These are phyloP conservation scores for Apteryx owenii DNA, from an alignment of 2,113 vertebrate genomes.

Conservation along the genomic window DNA sequence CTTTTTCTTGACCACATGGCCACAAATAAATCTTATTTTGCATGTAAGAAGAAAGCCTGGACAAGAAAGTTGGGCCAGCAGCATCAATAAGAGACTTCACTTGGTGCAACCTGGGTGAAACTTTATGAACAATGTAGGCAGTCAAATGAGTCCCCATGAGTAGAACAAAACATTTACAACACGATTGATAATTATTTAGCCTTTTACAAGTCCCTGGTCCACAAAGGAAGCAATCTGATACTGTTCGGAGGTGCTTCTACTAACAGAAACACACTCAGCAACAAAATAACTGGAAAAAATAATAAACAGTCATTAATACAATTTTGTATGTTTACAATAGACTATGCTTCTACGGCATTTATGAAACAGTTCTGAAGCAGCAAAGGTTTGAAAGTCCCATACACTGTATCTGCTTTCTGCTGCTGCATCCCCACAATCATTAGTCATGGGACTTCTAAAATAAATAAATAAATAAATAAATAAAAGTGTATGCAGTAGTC, in stretches of 20 bases:
- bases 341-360: neutral
- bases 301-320: slow-evolving; percentile 15
- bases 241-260: neutral
- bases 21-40: neutral
- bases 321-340: neutral
- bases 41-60: neutral
- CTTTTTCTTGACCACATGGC: neutral
- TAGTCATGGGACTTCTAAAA: neutral
- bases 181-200: neutral
- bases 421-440: neutral
- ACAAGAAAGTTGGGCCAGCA: neutral
- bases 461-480: neutral
- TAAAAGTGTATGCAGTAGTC: neutral
- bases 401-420: neutral
- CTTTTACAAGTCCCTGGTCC: neutral
- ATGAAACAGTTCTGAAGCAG: neutral
- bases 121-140: neutral
- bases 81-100: neutral
- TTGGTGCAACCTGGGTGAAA: neutral
- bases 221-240: neutral
- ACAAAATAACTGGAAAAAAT: slow-evolving; percentile 10
- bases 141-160: neutral
- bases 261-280: neutral
- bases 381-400: neutral
- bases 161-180: neutral